phyloP scores from a whole-genome alignment of 2,797 vertebrate genomes.

The Pseudochirops corinnae region DNA sequence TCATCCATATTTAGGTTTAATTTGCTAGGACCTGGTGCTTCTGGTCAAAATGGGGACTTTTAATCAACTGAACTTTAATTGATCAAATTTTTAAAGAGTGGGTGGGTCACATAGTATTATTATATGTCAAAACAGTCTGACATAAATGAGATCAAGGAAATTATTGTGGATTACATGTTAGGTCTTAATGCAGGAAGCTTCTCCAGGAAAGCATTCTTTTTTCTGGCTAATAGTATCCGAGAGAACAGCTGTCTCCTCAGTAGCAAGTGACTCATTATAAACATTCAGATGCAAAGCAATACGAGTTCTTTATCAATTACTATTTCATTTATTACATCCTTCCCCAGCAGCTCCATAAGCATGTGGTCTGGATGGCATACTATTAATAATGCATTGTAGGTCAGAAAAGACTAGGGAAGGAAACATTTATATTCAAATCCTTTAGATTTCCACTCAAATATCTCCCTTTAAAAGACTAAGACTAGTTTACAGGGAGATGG shows the following conservation, averaged over 20 bases:
- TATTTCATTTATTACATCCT: constrained; percentile 77
- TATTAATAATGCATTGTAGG: constrained; percentile 78
- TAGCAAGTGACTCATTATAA: constrained; percentile 75
- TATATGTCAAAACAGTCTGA: constrained; percentile 6
- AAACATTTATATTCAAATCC: constrained; percentile 74
- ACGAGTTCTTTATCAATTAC: constrained; percentile 68
- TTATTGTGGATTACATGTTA: constrained; percentile 7
- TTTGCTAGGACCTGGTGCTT: background rate
- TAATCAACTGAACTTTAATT: background rate
- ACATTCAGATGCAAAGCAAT: constrained; percentile 71
- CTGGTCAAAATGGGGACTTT: background rate
- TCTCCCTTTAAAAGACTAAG: constrained; percentile 58
- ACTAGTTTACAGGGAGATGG: background rate
- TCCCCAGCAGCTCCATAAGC: constrained; percentile 5
- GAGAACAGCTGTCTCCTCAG: constrained; percentile 77
- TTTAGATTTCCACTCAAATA: constrained; percentile 65
- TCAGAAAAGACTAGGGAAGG: constrained; percentile 61
- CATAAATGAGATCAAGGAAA: constrained; percentile 45
- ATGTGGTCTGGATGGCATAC: constrained; percentile 72
- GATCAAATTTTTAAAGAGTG: background rate
- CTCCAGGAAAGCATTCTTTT: constrained; percentile 55
- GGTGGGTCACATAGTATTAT: background rate
- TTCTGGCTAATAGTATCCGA: constrained; percentile 51
- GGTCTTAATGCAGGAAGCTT: constrained; percentile 38
- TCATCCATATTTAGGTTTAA: background rate